Base-by-base conservation (phyloP, 2,888 invertebrate species). In the Dusona sp. region DNA sequence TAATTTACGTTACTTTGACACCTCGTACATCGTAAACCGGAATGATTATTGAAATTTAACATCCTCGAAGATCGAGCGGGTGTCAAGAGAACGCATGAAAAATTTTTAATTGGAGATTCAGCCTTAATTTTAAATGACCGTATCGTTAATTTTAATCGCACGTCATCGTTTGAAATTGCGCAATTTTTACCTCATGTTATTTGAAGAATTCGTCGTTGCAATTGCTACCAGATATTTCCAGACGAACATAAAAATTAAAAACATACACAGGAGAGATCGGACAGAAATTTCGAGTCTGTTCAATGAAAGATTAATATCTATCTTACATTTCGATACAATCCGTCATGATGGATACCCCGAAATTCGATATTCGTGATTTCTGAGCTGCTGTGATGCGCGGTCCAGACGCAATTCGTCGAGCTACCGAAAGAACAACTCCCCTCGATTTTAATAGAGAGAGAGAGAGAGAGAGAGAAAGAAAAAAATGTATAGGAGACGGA, bases 291-390 rank as follows among this genome's bases (percentile, higher is more conserved):
- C 65, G 25, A 36, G 48, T 74, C 54, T 51, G 65, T 29, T 72
- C 75, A 79, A 79, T 82, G 74, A 83, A 78, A 83, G 73, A 86
- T 86, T 83, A 77, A 80, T 83, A 80, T 78, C 86, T 33, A 80
- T 86, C 80, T 61, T 73, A 65, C 68, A 68, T 73, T 78, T 67
- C n/a, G 67, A 78, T 78, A 83, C 80, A 73, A 86, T 83, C 67
- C 80, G 42, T 25, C 77, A 83, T 78, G 80, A 83, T 80, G 86
- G 73, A 86, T 81, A 73, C 25, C 78, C 61, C 51, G 86, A 80
- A 86, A 83, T 86, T 81, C 61, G 80, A 86, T 86, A 73, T 72
- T 36, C 42, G 11, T 36, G 38, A 72, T 83, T 83, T 80, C 72
- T 77, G 80, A 54, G 67, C 75, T 64, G 67, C 48, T n/a, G 8